These are phyloP conservation scores for Regulus satrapa DNA, from an alignment of 2,113 vertebrate species.

Conservation along the genomic window DNA sequence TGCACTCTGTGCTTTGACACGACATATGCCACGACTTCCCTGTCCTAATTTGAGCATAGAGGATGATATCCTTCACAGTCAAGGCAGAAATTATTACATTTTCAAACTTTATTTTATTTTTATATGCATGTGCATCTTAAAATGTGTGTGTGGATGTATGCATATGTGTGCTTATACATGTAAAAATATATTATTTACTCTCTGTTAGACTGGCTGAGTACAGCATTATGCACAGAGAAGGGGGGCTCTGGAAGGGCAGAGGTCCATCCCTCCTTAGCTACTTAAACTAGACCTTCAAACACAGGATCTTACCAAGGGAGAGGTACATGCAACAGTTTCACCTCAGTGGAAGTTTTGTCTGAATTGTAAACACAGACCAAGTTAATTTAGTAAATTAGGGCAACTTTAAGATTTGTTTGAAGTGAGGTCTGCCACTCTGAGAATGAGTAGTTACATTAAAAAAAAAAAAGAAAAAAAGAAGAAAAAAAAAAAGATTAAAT, in stretches of 20 bases:
- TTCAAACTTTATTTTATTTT: not conserved
- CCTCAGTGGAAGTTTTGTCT: not conserved
- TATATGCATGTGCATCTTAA: too few relatives aligned
- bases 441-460: not conserved
- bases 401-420: not conserved
- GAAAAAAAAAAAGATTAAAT: not conserved
- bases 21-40: not conserved
- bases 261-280: not conserved
- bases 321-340: not conserved
- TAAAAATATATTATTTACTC: not conserved
- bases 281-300: not conserved
- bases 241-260: not conserved
- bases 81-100: not conserved
- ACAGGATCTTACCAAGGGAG: not conserved
- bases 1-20: not conserved
- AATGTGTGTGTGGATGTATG: rapidly evolving
- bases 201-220: not conserved
- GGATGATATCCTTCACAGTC: not conserved
- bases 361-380: not conserved
- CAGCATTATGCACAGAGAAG: not conserved
- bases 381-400: not conserved
- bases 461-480: not conserved
- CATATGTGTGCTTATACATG: not conserved
- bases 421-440: not conserved
- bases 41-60: not conserved